A percentile compares a stretch with the other conserved stretches of the same genome.
Conservation (phyloP, 64 coral and sea anemone species). For the Montipora cactus region DNA sequence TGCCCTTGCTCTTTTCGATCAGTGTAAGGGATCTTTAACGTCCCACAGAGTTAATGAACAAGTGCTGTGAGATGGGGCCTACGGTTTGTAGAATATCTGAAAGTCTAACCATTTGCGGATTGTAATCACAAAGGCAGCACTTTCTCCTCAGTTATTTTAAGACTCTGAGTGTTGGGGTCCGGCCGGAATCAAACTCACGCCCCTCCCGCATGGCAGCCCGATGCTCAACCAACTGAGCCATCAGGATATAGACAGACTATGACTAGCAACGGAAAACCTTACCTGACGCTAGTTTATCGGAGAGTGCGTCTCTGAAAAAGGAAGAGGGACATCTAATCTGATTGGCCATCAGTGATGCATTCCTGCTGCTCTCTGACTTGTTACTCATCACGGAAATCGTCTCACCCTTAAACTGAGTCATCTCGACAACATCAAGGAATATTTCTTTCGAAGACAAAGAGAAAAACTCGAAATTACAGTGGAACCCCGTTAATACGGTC, state of each 20-base stretch:
- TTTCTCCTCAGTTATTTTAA: no score
- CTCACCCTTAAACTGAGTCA: constrained; percentile 60
- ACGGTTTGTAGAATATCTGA: no score
- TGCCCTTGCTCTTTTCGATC: no score
- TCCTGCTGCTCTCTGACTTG: neutral
- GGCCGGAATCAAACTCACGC: no score
- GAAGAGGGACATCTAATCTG: constrained; percentile 64
- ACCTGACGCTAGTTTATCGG: constrained; percentile 64
- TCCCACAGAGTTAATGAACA: no score
- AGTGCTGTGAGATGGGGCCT: no score
- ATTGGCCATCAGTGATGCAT: neutral
- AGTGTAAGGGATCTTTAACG: no score
- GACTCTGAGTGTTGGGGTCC: no score
- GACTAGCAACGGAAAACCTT: neutral
- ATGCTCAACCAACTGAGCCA: neutral
- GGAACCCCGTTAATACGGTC: no score
- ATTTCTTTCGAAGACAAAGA: neutral
- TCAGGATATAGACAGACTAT: neutral
- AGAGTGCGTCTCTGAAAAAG: constrained; percentile 44
- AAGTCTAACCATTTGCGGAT: no score
- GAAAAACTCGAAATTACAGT: neutral
- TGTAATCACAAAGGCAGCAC: no score
- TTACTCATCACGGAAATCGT: neutral
- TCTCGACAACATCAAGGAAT: constrained; percentile 37
- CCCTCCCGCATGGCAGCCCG: no score